Percentiles rank a stretch among this genome's conserved stretches.
These are phyloP conservation scores for Eupeodes luniger DNA, from an alignment of 2,888 invertebrate genomes.

Conservation along the genomic window DNA sequence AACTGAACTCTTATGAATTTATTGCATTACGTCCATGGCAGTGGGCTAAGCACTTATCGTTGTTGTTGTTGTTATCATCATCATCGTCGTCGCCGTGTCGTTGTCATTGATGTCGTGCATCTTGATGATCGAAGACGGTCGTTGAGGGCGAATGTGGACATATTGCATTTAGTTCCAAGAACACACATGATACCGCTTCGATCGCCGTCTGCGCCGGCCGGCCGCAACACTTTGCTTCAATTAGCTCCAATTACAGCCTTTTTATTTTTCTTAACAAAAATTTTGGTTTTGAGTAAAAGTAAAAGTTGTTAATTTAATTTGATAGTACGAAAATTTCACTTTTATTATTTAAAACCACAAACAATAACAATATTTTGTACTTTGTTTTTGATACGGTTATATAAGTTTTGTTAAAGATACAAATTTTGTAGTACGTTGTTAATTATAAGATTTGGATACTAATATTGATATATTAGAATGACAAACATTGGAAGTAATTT, in stretches of 20 bases:
- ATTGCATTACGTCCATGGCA: slow-evolving; percentile 39
- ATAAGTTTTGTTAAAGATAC: neutral
- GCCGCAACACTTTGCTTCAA: slow-evolving; percentile 38
- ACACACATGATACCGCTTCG: slow-evolving; percentile 21
- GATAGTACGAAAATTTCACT: slow-evolving; percentile 66
- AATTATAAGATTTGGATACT: too few relatives aligned
- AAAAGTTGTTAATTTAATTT: slow-evolving; percentile 74
- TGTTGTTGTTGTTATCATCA: too few relatives aligned
- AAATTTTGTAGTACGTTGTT: neutral
- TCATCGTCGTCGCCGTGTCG: too few relatives aligned
- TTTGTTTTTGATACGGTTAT: neutral
- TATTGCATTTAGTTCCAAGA: slow-evolving; percentile 23
- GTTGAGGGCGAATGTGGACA: slow-evolving; percentile 2
- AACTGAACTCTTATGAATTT: slow-evolving; percentile 43
- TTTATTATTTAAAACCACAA: slow-evolving; percentile 48
- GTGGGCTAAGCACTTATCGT: neutral
- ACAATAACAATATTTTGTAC: neutral
- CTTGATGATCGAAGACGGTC: neutral
- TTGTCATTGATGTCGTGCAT: neutral
- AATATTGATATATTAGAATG: too few relatives aligned
- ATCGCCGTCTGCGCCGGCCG: too few relatives aligned
- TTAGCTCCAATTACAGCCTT: slow-evolving; percentile 50
- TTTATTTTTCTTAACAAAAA: slow-evolving; percentile 22
- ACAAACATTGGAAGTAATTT: too few relatives aligned
- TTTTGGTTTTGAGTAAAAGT: slow-evolving; percentile 46